Conservation (phyloP, 2,797 vertebrate genomes). For the Crotalus adamanteus region DNA sequence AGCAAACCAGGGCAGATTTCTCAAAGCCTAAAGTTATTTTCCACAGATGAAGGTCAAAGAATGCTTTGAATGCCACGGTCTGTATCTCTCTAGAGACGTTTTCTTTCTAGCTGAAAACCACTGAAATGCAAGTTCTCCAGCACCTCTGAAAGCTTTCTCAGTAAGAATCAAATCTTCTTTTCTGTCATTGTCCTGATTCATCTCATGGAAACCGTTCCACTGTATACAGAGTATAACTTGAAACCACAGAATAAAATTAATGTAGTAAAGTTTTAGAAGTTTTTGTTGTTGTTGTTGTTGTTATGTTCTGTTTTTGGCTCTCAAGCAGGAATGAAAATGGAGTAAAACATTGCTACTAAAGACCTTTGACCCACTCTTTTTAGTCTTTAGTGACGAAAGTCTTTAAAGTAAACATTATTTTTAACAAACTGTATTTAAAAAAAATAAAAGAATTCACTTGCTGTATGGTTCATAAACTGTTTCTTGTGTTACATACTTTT, state of each 20-base stretch:
- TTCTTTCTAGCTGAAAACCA: not conserved
- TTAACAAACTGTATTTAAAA: constrained; percentile 57
- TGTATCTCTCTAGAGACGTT: not conserved
- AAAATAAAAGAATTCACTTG: constrained; percentile 41
- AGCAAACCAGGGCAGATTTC: not conserved
- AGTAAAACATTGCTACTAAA: constrained; percentile 49
- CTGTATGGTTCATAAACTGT: constrained; percentile 41
- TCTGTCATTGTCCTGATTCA: not conserved
- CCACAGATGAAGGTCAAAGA: constrained; percentile 12
- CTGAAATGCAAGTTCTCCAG: not conserved
- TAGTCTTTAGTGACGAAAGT: constrained; percentile 44
- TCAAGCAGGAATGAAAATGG: constrained; percentile 27
- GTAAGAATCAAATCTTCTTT: constrained; percentile 19
- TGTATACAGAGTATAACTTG: constrained; percentile 15
- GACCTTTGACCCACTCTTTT: constrained; percentile 50
- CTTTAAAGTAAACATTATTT: constrained; percentile 51
- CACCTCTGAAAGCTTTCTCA: not conserved
- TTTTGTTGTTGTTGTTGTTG: not conserved
- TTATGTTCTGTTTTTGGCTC: constrained; percentile 11
- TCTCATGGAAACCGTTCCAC: constrained; percentile 8
- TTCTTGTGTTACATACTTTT: constrained; percentile 57
- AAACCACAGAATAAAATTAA: constrained; percentile 27
- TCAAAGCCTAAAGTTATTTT: not conserved
- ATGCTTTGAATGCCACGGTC: not conserved
- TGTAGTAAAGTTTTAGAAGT: constrained; percentile 33